Base-by-base conservation (phyloP, 2,888 invertebrate genomes). In the Mayetiola destructor region DNA sequence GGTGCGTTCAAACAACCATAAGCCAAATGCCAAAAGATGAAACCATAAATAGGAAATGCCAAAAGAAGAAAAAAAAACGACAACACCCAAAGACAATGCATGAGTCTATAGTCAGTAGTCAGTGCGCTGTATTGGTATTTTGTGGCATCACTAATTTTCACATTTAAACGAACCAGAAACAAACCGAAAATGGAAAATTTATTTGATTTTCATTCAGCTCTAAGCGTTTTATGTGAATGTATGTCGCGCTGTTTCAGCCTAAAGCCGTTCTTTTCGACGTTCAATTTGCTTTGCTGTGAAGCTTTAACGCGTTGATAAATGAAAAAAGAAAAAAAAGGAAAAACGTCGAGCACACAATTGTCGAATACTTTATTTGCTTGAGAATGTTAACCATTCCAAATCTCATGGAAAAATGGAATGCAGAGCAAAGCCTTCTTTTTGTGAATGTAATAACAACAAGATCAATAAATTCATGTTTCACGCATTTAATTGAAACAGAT, bases 161-260 rank as follows among this genome's bases (percentile, higher is more conserved):
- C 48, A 48, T 48, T 27, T 27, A 27, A 48, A 21, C 42, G 23
- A 27, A 23, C 48, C 8, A 48, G 27, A 8, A 14, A 40, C 40
- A 10, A 14, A 42, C 42, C 18, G n/a, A 48, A 23, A 48, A 48
- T 48, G 27, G 48, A 48, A 48, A 48, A 48, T 48, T 48, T 48
- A 48, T 48, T 48, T 48, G n/a, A 48, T 48, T 48, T 48, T 48
- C 27, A 48, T 48, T 48, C 27, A n/a, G 48, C 48, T 48, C n/a
- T 48, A 27, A 27, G 48, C 48, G 23, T 40, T 48, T n/a, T 48
- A 27, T 27, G 27, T 48, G 23, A 27, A 16, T 16, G 21, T 21
- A 9, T 48, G n/a, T n/a, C n/a, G n/a, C n/a, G n/a, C n/a, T n/a
- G n/a, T n/a, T 48, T 9, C 48, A 48, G 27, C 8, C 2, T 27